Evolutionary conservation across 2,797 vertebrate species (phyloP).

Genomic region (Cossypha polioptera): DNA sequence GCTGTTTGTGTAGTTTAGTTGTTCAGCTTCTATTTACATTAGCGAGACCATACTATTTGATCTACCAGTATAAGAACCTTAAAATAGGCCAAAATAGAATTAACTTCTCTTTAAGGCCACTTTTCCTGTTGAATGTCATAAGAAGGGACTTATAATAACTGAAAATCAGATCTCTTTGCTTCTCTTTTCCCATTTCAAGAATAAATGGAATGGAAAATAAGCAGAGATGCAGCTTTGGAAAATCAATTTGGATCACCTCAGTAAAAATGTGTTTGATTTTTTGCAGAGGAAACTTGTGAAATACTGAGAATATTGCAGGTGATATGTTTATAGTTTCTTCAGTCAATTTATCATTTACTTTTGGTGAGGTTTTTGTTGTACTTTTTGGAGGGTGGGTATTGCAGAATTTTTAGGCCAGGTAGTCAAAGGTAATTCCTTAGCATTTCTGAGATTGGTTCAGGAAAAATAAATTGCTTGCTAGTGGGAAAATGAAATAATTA

Average conservation of each 20-base stretch:
- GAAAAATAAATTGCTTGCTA: background rate
- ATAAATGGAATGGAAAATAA: background rate
- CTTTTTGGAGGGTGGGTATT: fast-evolving
- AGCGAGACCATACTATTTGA: fast-evolving
- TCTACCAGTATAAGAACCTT: background rate
- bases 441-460: background rate
- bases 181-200: background rate
- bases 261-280: background rate
- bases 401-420: background rate
- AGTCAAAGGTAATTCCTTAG: background rate
- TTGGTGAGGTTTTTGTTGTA: background rate
- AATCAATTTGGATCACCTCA: background rate
- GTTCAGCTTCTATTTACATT: background rate
- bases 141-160: background rate
- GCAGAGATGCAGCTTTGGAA: fast-evolving
- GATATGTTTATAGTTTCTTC: background rate
- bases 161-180: background rate
- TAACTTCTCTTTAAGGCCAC: background rate
- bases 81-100: background rate
- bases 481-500: background rate
- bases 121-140: background rate
- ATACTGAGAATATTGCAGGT: background rate
- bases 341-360: background rate
- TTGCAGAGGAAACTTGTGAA: background rate
- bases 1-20: background rate